Conservation (phyloP, 2,113 vertebrate genomes). For the Lophius piscatorius region DNA sequence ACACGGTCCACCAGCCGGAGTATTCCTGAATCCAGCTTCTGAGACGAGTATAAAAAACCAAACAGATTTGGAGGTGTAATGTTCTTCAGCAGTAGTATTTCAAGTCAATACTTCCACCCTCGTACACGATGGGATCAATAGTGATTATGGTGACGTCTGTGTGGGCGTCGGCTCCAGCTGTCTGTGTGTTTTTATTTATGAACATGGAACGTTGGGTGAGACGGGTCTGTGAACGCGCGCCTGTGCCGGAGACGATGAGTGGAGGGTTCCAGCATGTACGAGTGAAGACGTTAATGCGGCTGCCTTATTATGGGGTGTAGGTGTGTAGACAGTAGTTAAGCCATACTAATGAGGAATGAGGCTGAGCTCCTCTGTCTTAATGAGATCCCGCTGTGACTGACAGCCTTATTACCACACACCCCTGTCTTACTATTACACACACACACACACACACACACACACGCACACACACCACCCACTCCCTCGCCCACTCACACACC, state of each 20-base stretch:
- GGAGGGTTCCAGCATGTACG: neutral
- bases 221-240: neutral
- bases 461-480: conserved; percentile 28
- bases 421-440: conserved; percentile 9
- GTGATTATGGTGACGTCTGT: too few relatives aligned
- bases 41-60: neutral
- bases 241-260: too few relatives aligned
- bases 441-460: conserved; percentile 29
- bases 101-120: too few relatives aligned
- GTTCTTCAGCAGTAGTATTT: too few relatives aligned
- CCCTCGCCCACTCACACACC: neutral
- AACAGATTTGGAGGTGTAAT: too few relatives aligned
- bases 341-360: conserved; percentile 51
- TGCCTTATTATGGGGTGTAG: conserved; percentile 8
- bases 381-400: conserved; percentile 62
- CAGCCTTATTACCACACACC: conserved; percentile 59
- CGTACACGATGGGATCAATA: too few relatives aligned
- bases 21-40: neutral
- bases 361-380: conserved; percentile 59
- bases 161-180: too few relatives aligned
- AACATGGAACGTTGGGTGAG: neutral
- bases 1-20: conserved; percentile 4
- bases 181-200: neutral
- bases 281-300: neutral
- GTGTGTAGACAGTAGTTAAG: conserved; percentile 54